A percentile compares a stretch with the other conserved stretches of the same genome.
Evolutionary conservation across 2,113 vertebrate genomes (phyloP).

Genomic region (Tricholaema leucomelas): DNA sequence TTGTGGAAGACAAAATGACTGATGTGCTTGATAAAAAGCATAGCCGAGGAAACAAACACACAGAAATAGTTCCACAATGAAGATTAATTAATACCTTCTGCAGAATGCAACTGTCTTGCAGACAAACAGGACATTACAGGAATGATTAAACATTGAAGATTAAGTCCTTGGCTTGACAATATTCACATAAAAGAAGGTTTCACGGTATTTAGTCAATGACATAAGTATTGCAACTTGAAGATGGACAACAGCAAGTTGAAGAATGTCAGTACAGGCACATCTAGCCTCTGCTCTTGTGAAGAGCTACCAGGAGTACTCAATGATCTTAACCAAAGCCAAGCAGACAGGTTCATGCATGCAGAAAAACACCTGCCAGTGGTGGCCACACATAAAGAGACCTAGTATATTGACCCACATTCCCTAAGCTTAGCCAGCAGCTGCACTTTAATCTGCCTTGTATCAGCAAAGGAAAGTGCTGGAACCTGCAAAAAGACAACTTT

Average conservation of each 20-base stretch:
- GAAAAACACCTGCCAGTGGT: not conserved
- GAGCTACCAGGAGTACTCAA: not conserved
- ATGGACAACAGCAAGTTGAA: not conserved
- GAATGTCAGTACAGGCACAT: not conserved
- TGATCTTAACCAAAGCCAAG: not conserved
- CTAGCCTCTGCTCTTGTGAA: not conserved
- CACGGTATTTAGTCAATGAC: not conserved
- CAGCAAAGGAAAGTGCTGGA: not conserved
- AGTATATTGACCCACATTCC: not conserved
- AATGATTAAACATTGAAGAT: not conserved
- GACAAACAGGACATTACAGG: not conserved
- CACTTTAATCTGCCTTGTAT: not conserved
- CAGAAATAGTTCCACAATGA: constrained; percentile 40
- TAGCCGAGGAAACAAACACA: constrained; percentile 10
- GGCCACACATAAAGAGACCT: not conserved
- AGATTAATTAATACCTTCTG: constrained; percentile 19
- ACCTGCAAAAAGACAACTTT: not conserved
- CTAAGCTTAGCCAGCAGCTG: not conserved
- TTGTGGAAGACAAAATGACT: not conserved
- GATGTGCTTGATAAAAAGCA: not conserved
- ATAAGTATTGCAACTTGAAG: not conserved
- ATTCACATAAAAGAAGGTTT: not conserved
- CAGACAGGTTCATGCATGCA: not conserved
- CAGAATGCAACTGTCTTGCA: not conserved
- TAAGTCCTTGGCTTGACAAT: not conserved